phyloP scores from a whole-genome alignment of 2,113 vertebrate species.

The Okapia johnstoni region DNA sequence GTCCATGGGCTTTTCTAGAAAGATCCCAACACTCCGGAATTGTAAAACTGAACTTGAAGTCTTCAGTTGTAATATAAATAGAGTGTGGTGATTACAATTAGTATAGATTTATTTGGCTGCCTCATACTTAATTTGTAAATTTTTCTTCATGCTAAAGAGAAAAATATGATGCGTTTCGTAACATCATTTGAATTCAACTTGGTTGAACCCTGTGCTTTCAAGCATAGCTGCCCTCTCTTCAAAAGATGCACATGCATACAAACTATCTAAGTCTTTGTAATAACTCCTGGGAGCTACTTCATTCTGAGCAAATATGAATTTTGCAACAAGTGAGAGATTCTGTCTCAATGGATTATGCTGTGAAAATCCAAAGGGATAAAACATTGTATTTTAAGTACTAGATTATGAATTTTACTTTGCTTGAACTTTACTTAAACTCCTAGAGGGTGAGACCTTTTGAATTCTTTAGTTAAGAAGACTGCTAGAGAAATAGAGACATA shows the following conservation, averaged over 20 bases:
- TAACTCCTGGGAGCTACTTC: background rate
- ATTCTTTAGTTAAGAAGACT: conserved; percentile 21
- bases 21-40: background rate
- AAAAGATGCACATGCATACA: background rate
- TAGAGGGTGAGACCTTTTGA: background rate
- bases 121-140: background rate
- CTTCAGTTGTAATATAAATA: background rate
- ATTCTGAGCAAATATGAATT: conserved; percentile 26
- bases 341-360: background rate
- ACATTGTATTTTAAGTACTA: conserved; percentile 24
- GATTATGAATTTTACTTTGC: conserved; percentile 32
- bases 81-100: background rate
- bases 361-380: background rate
- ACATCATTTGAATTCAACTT: background rate
- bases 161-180: background rate
- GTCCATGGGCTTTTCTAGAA: background rate
- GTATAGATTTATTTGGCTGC: background rate
- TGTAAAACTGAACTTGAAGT: background rate
- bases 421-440: conserved; percentile 33
- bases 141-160: background rate
- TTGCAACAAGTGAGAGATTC: background rate
- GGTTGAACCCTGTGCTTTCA: background rate
- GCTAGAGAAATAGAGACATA: background rate
- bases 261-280: background rate
- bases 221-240: background rate